Percentiles rank a stretch among this genome's conserved stretches.
These are phyloP conservation scores for Nothocercus nigrocapillus DNA, from an alignment of 2,113 vertebrate species.

Conservation along the genomic window DNA sequence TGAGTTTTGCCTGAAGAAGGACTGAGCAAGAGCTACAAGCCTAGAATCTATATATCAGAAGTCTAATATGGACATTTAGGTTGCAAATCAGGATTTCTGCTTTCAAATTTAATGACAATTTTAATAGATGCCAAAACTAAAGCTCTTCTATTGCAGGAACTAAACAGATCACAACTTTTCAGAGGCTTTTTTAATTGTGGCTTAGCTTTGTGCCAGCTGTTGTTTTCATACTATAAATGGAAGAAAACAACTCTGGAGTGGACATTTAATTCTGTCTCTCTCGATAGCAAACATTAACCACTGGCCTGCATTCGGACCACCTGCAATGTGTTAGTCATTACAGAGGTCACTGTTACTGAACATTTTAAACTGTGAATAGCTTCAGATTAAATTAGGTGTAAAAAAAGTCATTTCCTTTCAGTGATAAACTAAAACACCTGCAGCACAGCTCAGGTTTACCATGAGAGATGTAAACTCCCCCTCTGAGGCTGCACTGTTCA, in stretches of 20 bases:
- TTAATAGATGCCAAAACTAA: conserved; percentile 21
- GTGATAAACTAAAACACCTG: conserved; percentile 92
- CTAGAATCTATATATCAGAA: background rate
- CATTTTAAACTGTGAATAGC: conserved; percentile 97
- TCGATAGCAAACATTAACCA: conserved; percentile 75
- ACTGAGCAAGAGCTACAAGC: background rate
- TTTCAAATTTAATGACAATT: background rate
- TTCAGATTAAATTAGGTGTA: conserved; percentile 99
- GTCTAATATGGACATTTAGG: background rate
- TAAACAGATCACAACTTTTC: background rate
- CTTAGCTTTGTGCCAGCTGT: conserved; percentile 70
- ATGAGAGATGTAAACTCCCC: conserved; percentile 67
- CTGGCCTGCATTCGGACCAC: conserved; percentile 87
- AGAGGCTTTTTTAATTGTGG: conserved; percentile 43
- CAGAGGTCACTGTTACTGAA: conserved; percentile 92
- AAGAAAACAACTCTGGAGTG: conserved; percentile 67
- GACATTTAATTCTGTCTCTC: conserved; percentile 70
- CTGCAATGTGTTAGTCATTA: conserved; percentile 98
- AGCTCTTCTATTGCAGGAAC: conserved; percentile 14
- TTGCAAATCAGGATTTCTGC: background rate
- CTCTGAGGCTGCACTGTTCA: conserved; percentile 54
- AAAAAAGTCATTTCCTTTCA: conserved; percentile 99
- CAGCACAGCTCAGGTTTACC: conserved; percentile 81
- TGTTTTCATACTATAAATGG: conserved; percentile 70
- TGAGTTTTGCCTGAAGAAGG: background rate